Percentiles rank a stretch among this genome's conserved stretches.
These are phyloP conservation scores for Platerodrilus igneus DNA, from an alignment of 2,888 invertebrate species.

Conservation along the genomic window DNA sequence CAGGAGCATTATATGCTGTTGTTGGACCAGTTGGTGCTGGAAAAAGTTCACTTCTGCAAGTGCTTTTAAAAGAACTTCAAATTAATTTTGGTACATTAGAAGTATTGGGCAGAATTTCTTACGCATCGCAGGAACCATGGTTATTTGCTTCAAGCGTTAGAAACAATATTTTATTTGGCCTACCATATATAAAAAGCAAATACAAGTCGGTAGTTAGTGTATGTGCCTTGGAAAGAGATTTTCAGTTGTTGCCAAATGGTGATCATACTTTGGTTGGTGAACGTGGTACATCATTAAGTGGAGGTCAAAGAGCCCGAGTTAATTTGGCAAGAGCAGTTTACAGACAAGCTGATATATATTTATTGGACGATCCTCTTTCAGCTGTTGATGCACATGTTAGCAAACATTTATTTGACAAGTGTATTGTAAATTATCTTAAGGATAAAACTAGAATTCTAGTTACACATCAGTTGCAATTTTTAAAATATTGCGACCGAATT, in stretches of 20 bases:
- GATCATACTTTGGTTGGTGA: slow-evolving; percentile 75
- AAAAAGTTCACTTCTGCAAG: slow-evolving; percentile 64
- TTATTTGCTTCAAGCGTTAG: slow-evolving; percentile 64
- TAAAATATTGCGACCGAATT: slow-evolving; percentile 61
- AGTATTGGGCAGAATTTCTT: slow-evolving; percentile 61
- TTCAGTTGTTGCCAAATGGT: slow-evolving; percentile 64
- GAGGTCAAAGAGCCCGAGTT: slow-evolving; percentile 76
- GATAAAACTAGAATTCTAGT: slow-evolving; percentile 70
- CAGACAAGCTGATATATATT: slow-evolving; percentile 68
- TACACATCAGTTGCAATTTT: slow-evolving; percentile 80
- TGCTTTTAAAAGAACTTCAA: slow-evolving; percentile 68
- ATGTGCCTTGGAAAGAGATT: slow-evolving; percentile 63
- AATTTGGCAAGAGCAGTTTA: slow-evolving; percentile 75
- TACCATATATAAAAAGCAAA: slow-evolving; percentile 53
- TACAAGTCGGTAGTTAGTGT: slow-evolving; percentile 53
- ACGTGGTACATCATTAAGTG: slow-evolving; percentile 70
- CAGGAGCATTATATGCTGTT: slow-evolving; percentile 51
- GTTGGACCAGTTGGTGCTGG: slow-evolving; percentile 66
- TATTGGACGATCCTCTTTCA: slow-evolving; percentile 75
- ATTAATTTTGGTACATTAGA: slow-evolving; percentile 57
- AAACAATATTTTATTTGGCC: slow-evolving; percentile 77
- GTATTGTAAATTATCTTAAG: slow-evolving; percentile 54
- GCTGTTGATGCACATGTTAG: slow-evolving; percentile 78
- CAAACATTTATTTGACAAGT: slow-evolving; percentile 69
- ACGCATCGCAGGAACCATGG: slow-evolving; percentile 80